Evolutionary conservation across 2,797 vertebrate species (phyloP).

Genomic region (Ctenopoma kingsleyae): DNA sequence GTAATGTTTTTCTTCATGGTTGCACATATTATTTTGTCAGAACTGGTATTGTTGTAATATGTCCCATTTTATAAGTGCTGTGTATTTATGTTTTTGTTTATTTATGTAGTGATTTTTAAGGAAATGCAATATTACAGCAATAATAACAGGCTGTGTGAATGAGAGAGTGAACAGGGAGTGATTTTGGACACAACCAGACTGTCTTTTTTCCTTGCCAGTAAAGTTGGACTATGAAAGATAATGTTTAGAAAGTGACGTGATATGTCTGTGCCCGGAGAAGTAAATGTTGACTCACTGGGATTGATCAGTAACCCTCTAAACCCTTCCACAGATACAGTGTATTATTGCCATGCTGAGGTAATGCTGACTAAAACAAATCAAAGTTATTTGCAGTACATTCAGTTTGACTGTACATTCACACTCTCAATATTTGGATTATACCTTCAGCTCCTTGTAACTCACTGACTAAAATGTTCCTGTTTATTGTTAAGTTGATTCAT

Average conservation of each 20-base stretch:
- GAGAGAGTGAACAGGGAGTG: too few relatives aligned
- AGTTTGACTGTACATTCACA: constrained; percentile 1
- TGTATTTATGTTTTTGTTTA: neutral
- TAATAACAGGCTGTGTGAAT: too few relatives aligned
- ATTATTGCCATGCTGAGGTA: neutral
- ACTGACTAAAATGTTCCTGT: neutral
- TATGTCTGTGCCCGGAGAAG: constrained; percentile 3
- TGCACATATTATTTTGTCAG: neutral
- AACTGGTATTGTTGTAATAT: too few relatives aligned
- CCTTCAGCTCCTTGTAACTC: neutral
- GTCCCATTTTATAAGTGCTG: neutral
- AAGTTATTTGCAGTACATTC: constrained; percentile 8
- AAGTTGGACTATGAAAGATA: neutral
- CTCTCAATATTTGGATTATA: too few relatives aligned
- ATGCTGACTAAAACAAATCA: too few relatives aligned
- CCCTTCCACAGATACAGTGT: neutral
- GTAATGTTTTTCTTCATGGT: neutral
- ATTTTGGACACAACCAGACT: too few relatives aligned
- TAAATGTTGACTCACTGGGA: constrained; percentile 21
- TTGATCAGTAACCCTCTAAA: constrained; percentile 12
- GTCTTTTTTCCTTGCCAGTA: neutral
- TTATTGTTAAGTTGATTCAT: neutral
- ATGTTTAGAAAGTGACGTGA: neutral
- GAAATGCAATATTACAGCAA: neutral
- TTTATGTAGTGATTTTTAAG: neutral